Evolutionary conservation across 2,113 vertebrate species (phyloP), one percentile per base, ranked within the genome.

Genomic region (Fregetta grallaria): DNA sequence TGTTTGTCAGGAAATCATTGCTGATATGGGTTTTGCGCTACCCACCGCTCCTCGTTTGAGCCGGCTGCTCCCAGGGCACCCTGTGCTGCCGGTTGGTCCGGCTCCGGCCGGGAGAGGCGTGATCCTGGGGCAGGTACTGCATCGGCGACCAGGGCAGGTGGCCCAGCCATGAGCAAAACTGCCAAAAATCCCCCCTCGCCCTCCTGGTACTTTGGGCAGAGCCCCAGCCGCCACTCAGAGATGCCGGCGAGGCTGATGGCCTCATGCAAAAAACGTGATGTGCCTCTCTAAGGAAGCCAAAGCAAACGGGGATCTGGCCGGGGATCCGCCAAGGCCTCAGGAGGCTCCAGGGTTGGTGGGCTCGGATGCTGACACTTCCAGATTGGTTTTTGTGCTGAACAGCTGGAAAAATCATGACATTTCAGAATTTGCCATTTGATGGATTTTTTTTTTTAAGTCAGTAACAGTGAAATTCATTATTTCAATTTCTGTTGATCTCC

Each of bases 1-100:
- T 97, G 96, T 97, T 98, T 97, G 97, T 97, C 97, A 97, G 97
- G 96, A 97, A 97, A 97, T 97, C 94, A 96, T 97, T 91, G 95
- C 91, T 94, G 93, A 97, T 95, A 97, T 15, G 86, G 93, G 91
- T 92, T 94, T 73, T 84, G 95, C 30, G 12, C 56, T 96, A 8
- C 91, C 86, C 96, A 82, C 84, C 68, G 38, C 91, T 92, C 94
- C 95, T 5, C 9, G 5, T 22, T 62, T 30, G 94, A 80, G 95
- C 94, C 89, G 93, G 23, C 80, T 70, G 80, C 92, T 93, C 81
- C 85, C 77, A 12, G 95, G 72, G 67, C 80, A 62, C 83, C 61
- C 88, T 1, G 74, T n/a, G 74, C 85, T 19, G 55, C 80, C 10
- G 17, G 2, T 5, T 34, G 34, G 25, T 34, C 62, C 0, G 0